Evolutionary conservation across 2,888 invertebrate species (phyloP).

Genomic region (Cosmorhoe ocellata): DNA sequence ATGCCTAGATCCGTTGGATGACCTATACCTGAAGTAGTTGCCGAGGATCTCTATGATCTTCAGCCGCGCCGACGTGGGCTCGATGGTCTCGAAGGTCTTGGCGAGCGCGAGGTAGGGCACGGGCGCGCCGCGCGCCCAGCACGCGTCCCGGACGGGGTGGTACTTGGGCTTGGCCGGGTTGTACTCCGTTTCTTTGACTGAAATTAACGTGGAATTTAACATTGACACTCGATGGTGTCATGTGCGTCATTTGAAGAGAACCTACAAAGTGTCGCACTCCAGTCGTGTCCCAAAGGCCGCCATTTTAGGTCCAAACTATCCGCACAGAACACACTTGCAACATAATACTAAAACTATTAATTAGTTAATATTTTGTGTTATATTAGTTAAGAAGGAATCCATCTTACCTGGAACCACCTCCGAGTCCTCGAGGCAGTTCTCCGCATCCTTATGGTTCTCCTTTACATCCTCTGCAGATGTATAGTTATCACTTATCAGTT

Average conservation of each 20-base stretch:
- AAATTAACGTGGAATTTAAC: neutral
- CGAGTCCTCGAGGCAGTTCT: slow-evolving; percentile 27
- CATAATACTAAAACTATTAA: no score
- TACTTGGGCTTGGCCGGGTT: slow-evolving; percentile 88
- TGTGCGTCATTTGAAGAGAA: no score
- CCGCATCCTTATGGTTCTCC: slow-evolving; percentile 20
- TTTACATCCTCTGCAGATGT: slow-evolving; percentile 16
- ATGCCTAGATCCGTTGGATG: no score
- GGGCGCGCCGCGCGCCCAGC: slow-evolving; percentile 88
- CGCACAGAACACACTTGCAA: no score
- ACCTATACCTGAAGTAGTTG: slow-evolving; percentile 91
- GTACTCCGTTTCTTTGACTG: slow-evolving; percentile 74
- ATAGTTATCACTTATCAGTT: slow-evolving; percentile 20
- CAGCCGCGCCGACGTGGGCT: slow-evolving; percentile 91
- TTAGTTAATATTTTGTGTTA: no score
- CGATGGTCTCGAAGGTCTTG: slow-evolving; percentile 94
- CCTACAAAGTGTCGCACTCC: no score
- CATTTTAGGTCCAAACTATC: no score
- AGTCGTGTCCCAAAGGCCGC: no score
- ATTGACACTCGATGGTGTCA: no score
- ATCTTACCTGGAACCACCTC: slow-evolving; percentile 47
- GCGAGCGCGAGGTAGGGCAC: slow-evolving; percentile 97
- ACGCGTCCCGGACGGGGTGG: slow-evolving; percentile 91
- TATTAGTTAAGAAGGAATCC: no score
- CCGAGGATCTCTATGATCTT: slow-evolving; percentile 95